A percentile compares a stretch with the other conserved stretches of the same genome.
phyloP scores from a whole-genome alignment of 2,113 vertebrate genomes.

The Platichthys stellatus region DNA sequence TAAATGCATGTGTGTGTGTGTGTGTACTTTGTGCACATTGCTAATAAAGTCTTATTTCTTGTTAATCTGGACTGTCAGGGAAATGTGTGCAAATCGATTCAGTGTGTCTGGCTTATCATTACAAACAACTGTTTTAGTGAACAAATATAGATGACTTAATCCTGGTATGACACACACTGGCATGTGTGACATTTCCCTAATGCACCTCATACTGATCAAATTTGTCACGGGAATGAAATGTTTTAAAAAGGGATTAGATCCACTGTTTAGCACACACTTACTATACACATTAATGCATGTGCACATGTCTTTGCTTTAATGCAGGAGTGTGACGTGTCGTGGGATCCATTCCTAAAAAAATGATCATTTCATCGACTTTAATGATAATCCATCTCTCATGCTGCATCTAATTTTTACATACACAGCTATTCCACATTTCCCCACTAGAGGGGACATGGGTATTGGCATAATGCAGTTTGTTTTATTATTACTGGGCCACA shows the following conservation, averaged over 20 bases:
- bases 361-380: neutral
- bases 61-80: conserved; percentile 72
- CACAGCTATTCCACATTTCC: conserved; percentile 24
- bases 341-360: neutral
- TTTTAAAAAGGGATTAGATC: conserved; percentile 29
- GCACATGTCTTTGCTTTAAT: neutral
- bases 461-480: conserved; percentile 21
- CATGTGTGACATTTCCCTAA: conserved; percentile 63
- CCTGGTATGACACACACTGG: conserved; percentile 46
- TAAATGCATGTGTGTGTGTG: conserved; percentile 47
- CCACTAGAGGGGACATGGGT: conserved; percentile 72
- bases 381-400: conserved; percentile 7
- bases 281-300: neutral
- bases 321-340: neutral
- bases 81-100: conserved; percentile 67
- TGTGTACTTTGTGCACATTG: conserved; percentile 39
- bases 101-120: conserved; percentile 62
- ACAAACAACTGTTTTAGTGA: conserved; percentile 60
- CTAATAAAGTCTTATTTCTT: conserved; percentile 72
- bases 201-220: conserved; percentile 49
- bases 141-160: conserved; percentile 66
- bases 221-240: conserved; percentile 51
- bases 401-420: neutral
- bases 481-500: neutral
- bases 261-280: conserved; percentile 6